Conservation (phyloP, 2,797 vertebrate genomes). For the Manis pentadactyla region DNA sequence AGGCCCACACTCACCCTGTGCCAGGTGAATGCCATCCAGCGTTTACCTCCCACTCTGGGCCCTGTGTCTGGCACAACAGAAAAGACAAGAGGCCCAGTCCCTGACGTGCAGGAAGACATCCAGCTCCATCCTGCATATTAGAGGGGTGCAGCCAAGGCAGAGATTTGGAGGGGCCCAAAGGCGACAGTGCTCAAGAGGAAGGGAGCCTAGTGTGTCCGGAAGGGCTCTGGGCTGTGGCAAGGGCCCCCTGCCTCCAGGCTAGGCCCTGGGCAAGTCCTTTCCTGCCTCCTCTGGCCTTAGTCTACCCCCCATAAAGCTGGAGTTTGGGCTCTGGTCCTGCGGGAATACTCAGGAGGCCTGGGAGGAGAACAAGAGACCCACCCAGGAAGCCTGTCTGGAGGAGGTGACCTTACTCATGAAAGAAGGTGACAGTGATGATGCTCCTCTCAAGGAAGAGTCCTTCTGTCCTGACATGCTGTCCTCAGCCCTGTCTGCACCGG, state of each 20-base stretch:
- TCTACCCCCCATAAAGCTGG: not conserved
- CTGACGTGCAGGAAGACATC: not conserved
- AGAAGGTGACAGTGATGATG: not conserved
- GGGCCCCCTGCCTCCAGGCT: not conserved
- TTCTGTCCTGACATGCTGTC: not conserved
- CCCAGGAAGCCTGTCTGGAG: not conserved
- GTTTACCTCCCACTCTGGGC: not conserved
- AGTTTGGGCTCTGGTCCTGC: not conserved
- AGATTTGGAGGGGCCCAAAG: not conserved
- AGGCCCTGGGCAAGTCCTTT: not conserved
- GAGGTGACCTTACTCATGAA: not conserved
- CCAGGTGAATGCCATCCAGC: not conserved
- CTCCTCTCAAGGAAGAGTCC: not conserved
- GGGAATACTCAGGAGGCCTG: not conserved
- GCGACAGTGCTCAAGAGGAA: not conserved
- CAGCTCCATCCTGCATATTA: not conserved
- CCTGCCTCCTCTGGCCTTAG: not conserved
- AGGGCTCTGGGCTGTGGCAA: not conserved
- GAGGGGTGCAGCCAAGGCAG: not conserved
- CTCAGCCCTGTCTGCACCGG: not conserved
- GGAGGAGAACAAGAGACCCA: not conserved
- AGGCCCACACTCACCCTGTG: not conserved
- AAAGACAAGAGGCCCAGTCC: not conserved
- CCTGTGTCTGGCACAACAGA: not conserved
- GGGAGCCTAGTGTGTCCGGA: not conserved